Percentiles rank a stretch among this genome's conserved stretches.
phyloP scores from a whole-genome alignment of 2,888 invertebrate genomes.

The Notodonta ziczac region DNA sequence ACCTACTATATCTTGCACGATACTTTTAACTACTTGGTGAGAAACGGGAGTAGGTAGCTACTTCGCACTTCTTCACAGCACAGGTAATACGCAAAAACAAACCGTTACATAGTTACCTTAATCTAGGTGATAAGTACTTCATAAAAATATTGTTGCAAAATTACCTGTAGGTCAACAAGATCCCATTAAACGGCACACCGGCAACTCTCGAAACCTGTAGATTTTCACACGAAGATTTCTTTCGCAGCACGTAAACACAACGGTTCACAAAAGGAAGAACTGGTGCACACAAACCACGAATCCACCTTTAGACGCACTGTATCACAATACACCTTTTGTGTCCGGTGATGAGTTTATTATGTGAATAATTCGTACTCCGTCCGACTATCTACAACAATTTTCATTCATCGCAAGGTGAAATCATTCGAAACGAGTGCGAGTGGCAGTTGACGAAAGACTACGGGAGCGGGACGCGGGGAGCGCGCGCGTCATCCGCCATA shows the following conservation, averaged over 20 bases:
- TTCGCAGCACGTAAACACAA: constrained; percentile 71
- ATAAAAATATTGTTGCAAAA: constrained; percentile 30
- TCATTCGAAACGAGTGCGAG: constrained; percentile 72
- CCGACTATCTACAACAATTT: constrained; percentile 67
- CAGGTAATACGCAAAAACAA: constrained; percentile 29
- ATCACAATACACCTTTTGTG: constrained; percentile 63
- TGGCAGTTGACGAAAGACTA: constrained; percentile 55
- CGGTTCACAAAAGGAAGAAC: constrained; percentile 79
- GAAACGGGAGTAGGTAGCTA: constrained; percentile 6
- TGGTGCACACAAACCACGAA: constrained; percentile 74
- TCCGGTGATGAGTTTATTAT: constrained; percentile 59
- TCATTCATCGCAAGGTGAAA: constrained; percentile 79
- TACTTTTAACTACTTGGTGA: not conserved
- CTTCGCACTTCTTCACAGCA: constrained; percentile 25
- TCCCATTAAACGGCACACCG: constrained; percentile 78
- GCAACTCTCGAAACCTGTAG: constrained; percentile 59
- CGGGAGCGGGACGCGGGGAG: constrained; percentile 58
- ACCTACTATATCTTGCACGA: not conserved
- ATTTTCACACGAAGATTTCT: constrained; percentile 59
- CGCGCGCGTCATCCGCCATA: constrained; percentile 83
- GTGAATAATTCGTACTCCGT: constrained; percentile 57
- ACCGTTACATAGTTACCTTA: constrained; percentile 10
- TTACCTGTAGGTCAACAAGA: constrained; percentile 79
- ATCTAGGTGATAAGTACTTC: constrained; percentile 11
- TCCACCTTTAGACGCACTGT: constrained; percentile 72